phyloP scores from a whole-genome alignment of 2,888 invertebrate genomes.

The Lasioglossum vierecki region DNA sequence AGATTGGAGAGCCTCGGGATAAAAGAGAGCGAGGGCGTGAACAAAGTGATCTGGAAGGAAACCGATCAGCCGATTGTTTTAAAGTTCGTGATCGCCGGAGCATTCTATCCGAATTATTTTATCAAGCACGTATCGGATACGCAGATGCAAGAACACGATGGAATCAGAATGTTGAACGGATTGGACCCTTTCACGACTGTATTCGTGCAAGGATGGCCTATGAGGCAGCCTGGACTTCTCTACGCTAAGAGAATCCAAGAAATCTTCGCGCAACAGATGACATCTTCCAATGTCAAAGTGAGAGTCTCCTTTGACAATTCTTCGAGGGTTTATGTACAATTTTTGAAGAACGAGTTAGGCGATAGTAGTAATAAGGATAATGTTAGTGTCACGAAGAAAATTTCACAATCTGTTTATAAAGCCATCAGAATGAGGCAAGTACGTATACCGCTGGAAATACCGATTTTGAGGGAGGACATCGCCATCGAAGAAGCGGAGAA shows the following conservation, averaged over 20 bases:
- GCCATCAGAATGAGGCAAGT: slow-evolving; percentile 88
- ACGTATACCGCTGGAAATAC: slow-evolving; percentile 83
- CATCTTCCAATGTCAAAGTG: slow-evolving; percentile 48
- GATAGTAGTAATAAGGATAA: slow-evolving; percentile 61
- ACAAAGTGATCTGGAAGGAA: slow-evolving; percentile 83
- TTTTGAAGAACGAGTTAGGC: slow-evolving; percentile 84
- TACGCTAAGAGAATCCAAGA: slow-evolving; percentile 89
- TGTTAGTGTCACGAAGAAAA: slow-evolving; percentile 52
- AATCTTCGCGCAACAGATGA: slow-evolving; percentile 84
- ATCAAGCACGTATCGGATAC: slow-evolving; percentile 85
- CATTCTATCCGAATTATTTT: slow-evolving; percentile 97
- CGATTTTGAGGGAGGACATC: slow-evolving; percentile 82
- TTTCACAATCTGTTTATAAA: slow-evolving; percentile 87
- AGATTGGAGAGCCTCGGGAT: slow-evolving; percentile 88
- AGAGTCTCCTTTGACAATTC: slow-evolving; percentile 83
- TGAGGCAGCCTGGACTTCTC: slow-evolving; percentile 88
- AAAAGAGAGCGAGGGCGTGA: slow-evolving; percentile 84
- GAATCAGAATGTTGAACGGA: slow-evolving; percentile 88
- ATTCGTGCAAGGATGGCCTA: slow-evolving; percentile 85
- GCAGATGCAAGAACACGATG: slow-evolving; percentile 86
- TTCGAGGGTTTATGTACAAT: slow-evolving; percentile 89
- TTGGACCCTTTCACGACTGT: slow-evolving; percentile 92
- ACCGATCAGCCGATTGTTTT: slow-evolving; percentile 87
- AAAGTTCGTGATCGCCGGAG: slow-evolving; percentile 92
- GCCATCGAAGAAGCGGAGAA: slow-evolving; percentile 72